Conservation (phyloP, 2,888 invertebrate genomes). For the Creontiades dilutus region DNA sequence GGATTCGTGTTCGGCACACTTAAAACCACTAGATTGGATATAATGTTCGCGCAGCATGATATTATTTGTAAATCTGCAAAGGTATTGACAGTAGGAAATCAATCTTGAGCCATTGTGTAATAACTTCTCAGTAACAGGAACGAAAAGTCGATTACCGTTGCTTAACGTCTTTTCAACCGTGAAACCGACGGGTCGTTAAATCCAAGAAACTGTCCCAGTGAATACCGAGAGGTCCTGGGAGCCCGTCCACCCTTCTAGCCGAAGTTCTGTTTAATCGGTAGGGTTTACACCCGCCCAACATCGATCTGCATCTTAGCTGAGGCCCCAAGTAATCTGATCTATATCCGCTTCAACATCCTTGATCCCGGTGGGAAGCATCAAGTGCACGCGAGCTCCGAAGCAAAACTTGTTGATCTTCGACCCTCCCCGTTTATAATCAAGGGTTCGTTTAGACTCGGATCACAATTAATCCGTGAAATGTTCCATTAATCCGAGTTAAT, state of each 20-base stretch:
- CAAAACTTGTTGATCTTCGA: neutral
- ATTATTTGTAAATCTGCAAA: too few relatives aligned
- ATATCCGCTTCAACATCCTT: neutral
- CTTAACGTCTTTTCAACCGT: too few relatives aligned
- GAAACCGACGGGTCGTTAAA: too few relatives aligned
- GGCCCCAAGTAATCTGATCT: conserved; percentile 39
- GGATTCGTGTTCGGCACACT: too few relatives aligned
- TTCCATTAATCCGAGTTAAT: neutral
- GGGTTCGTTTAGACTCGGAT: neutral
- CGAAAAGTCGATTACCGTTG: too few relatives aligned
- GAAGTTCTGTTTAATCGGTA: neutral
- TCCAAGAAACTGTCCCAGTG: too few relatives aligned
- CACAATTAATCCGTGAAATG: neutral
- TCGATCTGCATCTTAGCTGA: conserved; percentile 1
- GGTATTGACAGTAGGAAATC: too few relatives aligned
- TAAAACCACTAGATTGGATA: too few relatives aligned
- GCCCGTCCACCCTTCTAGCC: neutral
- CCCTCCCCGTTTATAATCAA: neutral
- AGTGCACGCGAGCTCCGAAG: neutral
- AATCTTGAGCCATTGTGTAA: too few relatives aligned
- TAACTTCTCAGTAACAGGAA: too few relatives aligned
- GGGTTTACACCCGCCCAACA: conserved; percentile 11
- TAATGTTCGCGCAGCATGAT: too few relatives aligned
- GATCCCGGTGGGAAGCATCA: conserved; percentile 13
- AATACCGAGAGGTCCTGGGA: neutral